Conservation (phyloP, 2,113 vertebrate genomes). For the Tragelaphus buxtoni region DNA sequence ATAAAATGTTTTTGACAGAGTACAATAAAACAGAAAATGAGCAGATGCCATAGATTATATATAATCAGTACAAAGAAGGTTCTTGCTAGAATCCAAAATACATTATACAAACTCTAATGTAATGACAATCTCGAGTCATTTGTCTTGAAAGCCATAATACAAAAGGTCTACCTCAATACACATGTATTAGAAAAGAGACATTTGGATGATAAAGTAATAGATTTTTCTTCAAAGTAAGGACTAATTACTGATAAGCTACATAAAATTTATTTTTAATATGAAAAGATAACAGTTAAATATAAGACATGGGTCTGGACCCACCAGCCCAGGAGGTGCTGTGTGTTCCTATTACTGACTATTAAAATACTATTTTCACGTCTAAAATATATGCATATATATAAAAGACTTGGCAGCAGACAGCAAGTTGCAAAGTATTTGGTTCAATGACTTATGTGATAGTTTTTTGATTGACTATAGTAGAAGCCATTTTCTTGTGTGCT, state of each 20-base stretch:
- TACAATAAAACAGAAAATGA: constrained; percentile 70
- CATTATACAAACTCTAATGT: constrained; percentile 64
- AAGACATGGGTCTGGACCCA: neutral
- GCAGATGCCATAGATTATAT: constrained; percentile 66
- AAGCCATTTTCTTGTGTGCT: neutral
- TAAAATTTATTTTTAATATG: constrained; percentile 74
- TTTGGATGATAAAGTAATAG: constrained; percentile 73
- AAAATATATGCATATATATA: neutral
- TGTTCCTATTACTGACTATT: too few species aligned
- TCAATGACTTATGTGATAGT: neutral
- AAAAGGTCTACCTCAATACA: constrained; percentile 54
- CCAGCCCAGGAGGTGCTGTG: too few species aligned
- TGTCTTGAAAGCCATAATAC: constrained; percentile 61
- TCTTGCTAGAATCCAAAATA: constrained; percentile 66
- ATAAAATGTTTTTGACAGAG: constrained; percentile 65
- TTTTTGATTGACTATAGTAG: neutral
- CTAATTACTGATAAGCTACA: constrained; percentile 66
- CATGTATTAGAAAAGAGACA: constrained; percentile 58
- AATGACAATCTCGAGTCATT: constrained; percentile 69
- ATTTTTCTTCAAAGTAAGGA: constrained; percentile 75
- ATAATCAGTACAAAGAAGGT: constrained; percentile 67
- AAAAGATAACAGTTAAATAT: constrained; percentile 64
- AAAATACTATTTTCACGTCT: too few species aligned
- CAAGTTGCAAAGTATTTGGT: neutral
- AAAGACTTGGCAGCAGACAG: constrained; percentile 42